phyloP scores from a whole-genome alignment of 2,797 vertebrate species.

The Sorex maritimensis region DNA sequence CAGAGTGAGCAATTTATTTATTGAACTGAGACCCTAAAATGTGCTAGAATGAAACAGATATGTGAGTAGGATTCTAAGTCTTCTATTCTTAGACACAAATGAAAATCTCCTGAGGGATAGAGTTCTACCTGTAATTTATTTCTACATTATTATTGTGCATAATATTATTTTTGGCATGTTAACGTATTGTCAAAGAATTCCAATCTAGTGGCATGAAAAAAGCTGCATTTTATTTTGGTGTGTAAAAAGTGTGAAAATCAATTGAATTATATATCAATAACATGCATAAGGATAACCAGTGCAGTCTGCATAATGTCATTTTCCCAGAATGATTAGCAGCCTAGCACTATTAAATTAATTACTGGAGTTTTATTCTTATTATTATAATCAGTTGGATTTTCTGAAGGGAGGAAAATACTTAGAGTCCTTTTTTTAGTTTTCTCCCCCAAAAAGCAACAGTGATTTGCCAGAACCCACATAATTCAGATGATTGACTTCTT shows the following conservation, averaged over 20 bases:
- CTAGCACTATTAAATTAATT: constrained; percentile 76
- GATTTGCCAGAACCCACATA: constrained; percentile 78
- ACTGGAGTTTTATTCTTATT: constrained; percentile 77
- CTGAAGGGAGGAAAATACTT: constrained; percentile 78
- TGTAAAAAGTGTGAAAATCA: constrained; percentile 70
- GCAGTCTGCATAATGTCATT: constrained; percentile 75
- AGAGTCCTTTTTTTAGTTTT: constrained; percentile 24
- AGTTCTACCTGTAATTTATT: constrained; percentile 83
- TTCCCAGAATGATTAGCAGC: constrained; percentile 59
- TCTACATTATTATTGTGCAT: constrained; percentile 81
- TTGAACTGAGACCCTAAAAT: constrained; percentile 64
- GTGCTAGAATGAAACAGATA: constrained; percentile 41
- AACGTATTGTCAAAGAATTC: constrained; percentile 84
- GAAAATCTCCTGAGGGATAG: constrained; percentile 77
- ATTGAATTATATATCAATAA: constrained; percentile 78
- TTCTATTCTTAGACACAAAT: constrained; percentile 79
- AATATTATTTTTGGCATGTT: constrained; percentile 78
- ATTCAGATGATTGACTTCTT: constrained; percentile 86
- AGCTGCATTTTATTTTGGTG: constrained; percentile 81
- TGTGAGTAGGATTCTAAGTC: constrained; percentile 68
- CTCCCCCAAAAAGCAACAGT: constrained; percentile 33
- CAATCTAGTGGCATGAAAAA: constrained; percentile 82
- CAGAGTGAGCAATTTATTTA: constrained; percentile 72
- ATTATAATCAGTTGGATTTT: constrained; percentile 79
- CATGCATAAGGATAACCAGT: constrained; percentile 67